A percentile compares a stretch with the other conserved stretches of the same genome.
These are phyloP conservation scores for Phalloptychus januarius DNA, from an alignment of 2,797 vertebrate genomes.

Conservation along the genomic window DNA sequence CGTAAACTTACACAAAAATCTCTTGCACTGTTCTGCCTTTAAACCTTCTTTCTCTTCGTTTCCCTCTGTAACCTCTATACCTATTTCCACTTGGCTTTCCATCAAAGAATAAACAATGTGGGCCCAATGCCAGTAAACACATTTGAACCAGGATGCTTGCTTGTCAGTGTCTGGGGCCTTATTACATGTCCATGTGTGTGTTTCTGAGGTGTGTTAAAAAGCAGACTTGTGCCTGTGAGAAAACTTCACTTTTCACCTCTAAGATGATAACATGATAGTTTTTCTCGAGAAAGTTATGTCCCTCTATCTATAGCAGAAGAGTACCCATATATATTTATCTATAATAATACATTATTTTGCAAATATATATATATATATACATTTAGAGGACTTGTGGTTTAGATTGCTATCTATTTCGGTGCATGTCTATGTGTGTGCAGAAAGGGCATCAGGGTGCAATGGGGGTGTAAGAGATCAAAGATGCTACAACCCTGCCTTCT, in stretches of 20 bases:
- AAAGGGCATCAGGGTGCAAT: neutral
- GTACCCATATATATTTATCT: no score
- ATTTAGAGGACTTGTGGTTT: neutral
- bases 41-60: constrained; percentile 27
- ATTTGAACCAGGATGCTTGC: constrained; percentile 78
- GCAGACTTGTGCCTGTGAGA: neutral
- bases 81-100: constrained; percentile 50
- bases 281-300: constrained; percentile 76
- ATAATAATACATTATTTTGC: neutral
- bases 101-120: constrained; percentile 62
- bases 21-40: constrained; percentile 14
- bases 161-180: constrained; percentile 80
- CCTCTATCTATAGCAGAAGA: constrained; percentile 66
- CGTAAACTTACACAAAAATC: constrained; percentile 40
- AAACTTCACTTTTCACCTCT: constrained; percentile 83
- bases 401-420: neutral
- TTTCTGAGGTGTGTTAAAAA: neutral
- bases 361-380: neutral
- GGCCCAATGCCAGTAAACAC: constrained; percentile 89
- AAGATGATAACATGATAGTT: no score
- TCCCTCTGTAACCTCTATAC: constrained; percentile 59
- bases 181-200: neutral
- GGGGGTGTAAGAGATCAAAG: neutral
- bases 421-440: neutral
- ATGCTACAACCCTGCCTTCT: constrained; percentile 21